phyloP scores from a whole-genome alignment of 30 jellyfish, hydroid and myxozoan genomes.

The Pelagia noctiluca region DNA sequence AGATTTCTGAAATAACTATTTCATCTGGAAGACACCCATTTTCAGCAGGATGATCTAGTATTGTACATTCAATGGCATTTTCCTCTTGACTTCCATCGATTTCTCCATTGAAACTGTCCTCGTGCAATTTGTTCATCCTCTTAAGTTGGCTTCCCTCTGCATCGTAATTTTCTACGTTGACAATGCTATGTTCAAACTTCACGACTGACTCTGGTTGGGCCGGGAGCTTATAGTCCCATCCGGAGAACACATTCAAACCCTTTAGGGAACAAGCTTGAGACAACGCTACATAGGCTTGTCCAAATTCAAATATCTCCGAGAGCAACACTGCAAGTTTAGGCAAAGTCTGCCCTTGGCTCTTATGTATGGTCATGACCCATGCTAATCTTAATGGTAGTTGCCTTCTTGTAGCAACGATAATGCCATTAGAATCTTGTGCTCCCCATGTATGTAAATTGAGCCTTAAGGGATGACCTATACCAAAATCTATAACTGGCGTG shows the following conservation, averaged over 20 bases:
- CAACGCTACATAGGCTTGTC: neutral
- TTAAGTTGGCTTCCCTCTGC: neutral
- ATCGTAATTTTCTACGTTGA: neutral
- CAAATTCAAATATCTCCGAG: neutral
- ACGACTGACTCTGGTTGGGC: neutral
- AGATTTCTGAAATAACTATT: no score
- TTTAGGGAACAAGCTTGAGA: neutral
- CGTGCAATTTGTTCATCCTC: neutral
- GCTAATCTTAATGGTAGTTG: slow-evolving; percentile 6
- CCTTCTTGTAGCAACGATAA: neutral
- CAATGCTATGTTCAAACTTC: neutral
- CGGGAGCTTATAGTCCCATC: slow-evolving; percentile 14
- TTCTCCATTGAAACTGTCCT: neutral
- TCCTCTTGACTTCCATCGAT: neutral
- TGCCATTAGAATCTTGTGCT: neutral
- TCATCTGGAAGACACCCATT: no score
- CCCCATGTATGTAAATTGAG: neutral
- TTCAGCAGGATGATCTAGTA: neutral
- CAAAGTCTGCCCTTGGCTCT: slow-evolving; percentile 23
- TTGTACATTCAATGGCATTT: neutral
- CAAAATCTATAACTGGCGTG: neutral
- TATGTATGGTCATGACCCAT: slow-evolving; percentile 11
- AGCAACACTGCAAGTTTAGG: slow-evolving; percentile 1
- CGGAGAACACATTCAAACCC: neutral
- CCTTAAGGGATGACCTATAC: neutral